Percentiles rank a stretch among this genome's conserved stretches.
These are phyloP conservation scores for Dermochelys coriacea DNA, from an alignment of 2,797 vertebrate genomes.

Conservation along the genomic window DNA sequence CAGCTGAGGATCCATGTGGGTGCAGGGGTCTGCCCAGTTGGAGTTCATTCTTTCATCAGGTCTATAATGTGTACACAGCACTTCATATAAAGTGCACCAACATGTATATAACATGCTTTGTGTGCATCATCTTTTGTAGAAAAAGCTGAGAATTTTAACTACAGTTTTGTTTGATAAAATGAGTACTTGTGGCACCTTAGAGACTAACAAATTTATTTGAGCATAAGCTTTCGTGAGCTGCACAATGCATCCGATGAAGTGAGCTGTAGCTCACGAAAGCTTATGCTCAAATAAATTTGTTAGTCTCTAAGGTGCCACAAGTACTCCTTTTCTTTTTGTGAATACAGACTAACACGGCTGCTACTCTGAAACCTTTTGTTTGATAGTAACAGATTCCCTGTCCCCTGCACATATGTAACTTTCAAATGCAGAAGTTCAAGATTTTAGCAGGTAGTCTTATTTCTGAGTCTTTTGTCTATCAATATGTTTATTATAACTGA, in stretches of 20 bases:
- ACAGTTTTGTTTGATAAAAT: not conserved
- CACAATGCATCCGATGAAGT: too few relatives aligned
- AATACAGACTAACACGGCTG: too few relatives aligned
- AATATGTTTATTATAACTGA: not conserved
- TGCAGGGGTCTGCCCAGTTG: not conserved
- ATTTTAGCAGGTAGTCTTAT: not conserved
- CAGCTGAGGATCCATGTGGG: not conserved
- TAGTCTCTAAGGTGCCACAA: too few relatives aligned
- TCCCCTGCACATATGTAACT: not conserved
- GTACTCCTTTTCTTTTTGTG: too few relatives aligned
- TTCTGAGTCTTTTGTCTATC: not conserved
- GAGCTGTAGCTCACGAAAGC: too few relatives aligned
- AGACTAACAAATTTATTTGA: too few relatives aligned
- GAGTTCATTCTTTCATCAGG: not conserved
- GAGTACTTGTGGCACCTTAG: too few relatives aligned
- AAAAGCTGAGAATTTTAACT: rapidly evolving
- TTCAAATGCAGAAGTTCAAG: not conserved
- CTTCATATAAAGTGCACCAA: not conserved
- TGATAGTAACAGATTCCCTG: not conserved
- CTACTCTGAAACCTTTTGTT: too few relatives aligned
- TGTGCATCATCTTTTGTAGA: rapidly evolving
- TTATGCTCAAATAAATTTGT: too few relatives aligned
- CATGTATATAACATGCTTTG: rapidly evolving
- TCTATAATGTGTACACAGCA: not conserved
- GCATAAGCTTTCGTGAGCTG: too few relatives aligned